Conservation (phyloP, 2,113 vertebrate genomes). For the Prunella himalayana region DNA sequence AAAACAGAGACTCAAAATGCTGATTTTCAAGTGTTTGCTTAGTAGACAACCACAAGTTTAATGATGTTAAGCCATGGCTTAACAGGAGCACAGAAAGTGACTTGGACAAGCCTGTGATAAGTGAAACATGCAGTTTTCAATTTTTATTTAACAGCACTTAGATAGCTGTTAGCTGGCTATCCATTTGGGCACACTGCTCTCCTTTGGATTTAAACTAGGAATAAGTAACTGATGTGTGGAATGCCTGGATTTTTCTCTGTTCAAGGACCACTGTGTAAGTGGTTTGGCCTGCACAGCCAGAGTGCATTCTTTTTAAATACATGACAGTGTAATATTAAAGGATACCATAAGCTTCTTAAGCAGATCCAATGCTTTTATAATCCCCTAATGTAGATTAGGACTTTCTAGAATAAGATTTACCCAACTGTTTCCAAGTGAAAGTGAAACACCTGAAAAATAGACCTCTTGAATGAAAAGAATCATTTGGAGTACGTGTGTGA, state of each 20-base stretch:
- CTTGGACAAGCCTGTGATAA: neutral
- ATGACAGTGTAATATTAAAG: neutral
- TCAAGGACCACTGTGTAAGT: neutral
- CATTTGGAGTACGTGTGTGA: too few species aligned
- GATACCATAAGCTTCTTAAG: neutral
- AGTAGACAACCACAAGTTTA: neutral
- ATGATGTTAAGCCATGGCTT: neutral
- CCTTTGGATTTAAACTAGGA: neutral
- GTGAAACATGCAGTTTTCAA: neutral
- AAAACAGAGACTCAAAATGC: neutral
- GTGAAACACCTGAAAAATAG: neutral
- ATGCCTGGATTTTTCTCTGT: neutral
- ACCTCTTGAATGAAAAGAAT: neutral
- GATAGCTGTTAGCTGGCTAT: neutral
- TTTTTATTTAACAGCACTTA: neutral
- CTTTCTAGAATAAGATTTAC: neutral
- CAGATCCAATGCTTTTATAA: neutral
- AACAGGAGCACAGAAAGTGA: neutral
- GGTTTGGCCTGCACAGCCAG: neutral
- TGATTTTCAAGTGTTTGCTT: neutral
- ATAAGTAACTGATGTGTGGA: neutral
- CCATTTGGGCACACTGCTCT: neutral
- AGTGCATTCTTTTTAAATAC: neutral
- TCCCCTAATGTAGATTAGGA: neutral
- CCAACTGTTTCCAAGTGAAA: neutral